Evolutionary conservation across 2,888 invertebrate genomes (phyloP), one percentile per base, ranked within the genome.

Genomic region (Ormyrus labotus): DNA sequence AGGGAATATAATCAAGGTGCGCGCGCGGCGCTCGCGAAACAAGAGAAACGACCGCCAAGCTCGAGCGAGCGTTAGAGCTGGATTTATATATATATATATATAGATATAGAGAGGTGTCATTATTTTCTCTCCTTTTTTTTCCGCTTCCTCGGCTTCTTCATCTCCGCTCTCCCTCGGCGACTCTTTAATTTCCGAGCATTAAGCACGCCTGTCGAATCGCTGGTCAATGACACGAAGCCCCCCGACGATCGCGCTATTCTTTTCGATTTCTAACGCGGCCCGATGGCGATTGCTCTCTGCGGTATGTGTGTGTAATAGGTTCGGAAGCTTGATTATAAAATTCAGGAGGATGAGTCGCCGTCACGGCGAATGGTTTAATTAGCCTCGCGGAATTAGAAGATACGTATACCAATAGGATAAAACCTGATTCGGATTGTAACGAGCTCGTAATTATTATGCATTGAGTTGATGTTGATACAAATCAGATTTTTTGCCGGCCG

Each of bases 111-210:
- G 6, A 19, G 51, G 9, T 6, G 6, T 47, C 60, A 55, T 57
- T 58, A n/a, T 70, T 48, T 58, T 48, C 47, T 61, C 34, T 50
- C 50, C 34, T 71, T 50, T 4, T 60, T 19, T 60, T 57, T 34
- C 34, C 34, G 34, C 34, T 34, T 34, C 34, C 34, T 34, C 34
- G 34, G 34, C 19, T 69, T n/a, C 7, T 51, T 47, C 51, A 34
- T 57, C 45, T 57, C 53, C 7, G 8, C 50, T 7, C 5, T 48
- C 45, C 19, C 8, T 4, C 47, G n/a, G 47, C 13, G 61, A 61
- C 61, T 72, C 71, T 51, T 73, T 55, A 45, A 73, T 55, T 73
- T 73, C 34, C 47, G 55, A 57, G 64, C 73, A 73, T 73, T 47
- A 64, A 64, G 67, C 57, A 60, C 57, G 75, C 65, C 11, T 65